Conservation (phyloP, 1,140 invertebrate genomes). For the Temnothorax curvispinosus region DNA sequence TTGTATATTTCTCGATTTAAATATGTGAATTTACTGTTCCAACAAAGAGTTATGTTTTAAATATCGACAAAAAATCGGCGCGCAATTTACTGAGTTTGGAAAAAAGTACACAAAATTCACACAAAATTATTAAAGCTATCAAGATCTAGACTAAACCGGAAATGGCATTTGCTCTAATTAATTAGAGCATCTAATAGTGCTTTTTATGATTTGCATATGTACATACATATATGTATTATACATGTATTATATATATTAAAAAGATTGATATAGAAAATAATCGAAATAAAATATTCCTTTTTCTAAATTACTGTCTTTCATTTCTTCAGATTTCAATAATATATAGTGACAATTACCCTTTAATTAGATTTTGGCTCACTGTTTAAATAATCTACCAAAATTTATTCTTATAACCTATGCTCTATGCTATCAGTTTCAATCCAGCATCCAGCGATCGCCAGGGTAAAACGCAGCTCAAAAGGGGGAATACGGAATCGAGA, state of each 20-base stretch:
- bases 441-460: not conserved
- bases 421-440: conserved; percentile 3
- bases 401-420: not conserved
- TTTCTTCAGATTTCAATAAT: not conserved
- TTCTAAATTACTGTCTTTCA: not conserved
- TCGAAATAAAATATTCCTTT: not conserved
- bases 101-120: too few relatives aligned
- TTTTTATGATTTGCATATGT: not conserved
- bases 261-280: not conserved
- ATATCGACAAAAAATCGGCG: too few relatives aligned
- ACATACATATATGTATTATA: not conserved
- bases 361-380: not conserved
- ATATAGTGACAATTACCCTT: not conserved
- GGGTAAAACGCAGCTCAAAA: not conserved
- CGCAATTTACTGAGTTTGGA: too few relatives aligned
- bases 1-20: too few relatives aligned
- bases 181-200: not conserved
- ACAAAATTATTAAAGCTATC: too few relatives aligned
- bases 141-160: too few relatives aligned
- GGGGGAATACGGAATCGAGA: conserved; percentile 9
- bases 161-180: too few relatives aligned
- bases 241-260: not conserved
- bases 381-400: not conserved
- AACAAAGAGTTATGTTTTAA: too few relatives aligned
- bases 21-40: too few relatives aligned